Percentiles rank a stretch among this genome's conserved stretches.
Evolutionary conservation across 30 jellyfish, hydroid and myxozoan species (phyloP).

Genomic region (Cassiopea xamachana): DNA sequence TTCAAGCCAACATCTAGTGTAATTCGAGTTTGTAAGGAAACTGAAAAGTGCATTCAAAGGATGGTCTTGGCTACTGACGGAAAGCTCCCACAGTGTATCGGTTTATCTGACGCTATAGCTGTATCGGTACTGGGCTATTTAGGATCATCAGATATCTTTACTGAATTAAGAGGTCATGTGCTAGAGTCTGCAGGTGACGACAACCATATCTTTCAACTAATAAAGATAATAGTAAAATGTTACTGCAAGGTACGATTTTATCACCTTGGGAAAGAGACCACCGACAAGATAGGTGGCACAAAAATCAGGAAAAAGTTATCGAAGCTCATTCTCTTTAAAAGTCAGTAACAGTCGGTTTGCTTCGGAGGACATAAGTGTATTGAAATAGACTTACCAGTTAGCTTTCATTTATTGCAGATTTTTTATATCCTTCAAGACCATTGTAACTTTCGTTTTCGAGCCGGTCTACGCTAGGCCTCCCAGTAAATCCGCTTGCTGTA

Average conservation of each 20-base stretch:
- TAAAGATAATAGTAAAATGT: not conserved
- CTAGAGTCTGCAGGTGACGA: not conserved
- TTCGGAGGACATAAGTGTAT: not conserved
- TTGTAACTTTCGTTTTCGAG: not conserved
- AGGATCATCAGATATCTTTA: not conserved
- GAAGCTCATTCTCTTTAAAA: not conserved
- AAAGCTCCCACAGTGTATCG: not conserved
- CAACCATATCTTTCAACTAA: not conserved
- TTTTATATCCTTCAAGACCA: not conserved
- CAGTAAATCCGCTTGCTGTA: not conserved
- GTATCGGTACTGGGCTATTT: not conserved
- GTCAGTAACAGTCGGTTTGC: not conserved
- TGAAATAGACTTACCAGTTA: not conserved
- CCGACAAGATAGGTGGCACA: not conserved
- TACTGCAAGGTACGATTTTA: conserved; percentile 11
- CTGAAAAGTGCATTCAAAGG: not conserved
- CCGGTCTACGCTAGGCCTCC: not conserved
- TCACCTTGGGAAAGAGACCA: not conserved
- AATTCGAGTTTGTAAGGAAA: not conserved
- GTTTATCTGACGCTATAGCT: conserved; percentile 1
- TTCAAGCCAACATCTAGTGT: not conserved
- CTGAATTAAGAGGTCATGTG: not conserved
- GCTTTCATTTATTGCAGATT: not conserved
- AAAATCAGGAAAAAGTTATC: not conserved
- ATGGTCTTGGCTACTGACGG: conserved; percentile 1